phyloP scores from a whole-genome alignment of 30 jellyfish, hydroid and myxozoan genomes.

The Aurelia sp. region DNA sequence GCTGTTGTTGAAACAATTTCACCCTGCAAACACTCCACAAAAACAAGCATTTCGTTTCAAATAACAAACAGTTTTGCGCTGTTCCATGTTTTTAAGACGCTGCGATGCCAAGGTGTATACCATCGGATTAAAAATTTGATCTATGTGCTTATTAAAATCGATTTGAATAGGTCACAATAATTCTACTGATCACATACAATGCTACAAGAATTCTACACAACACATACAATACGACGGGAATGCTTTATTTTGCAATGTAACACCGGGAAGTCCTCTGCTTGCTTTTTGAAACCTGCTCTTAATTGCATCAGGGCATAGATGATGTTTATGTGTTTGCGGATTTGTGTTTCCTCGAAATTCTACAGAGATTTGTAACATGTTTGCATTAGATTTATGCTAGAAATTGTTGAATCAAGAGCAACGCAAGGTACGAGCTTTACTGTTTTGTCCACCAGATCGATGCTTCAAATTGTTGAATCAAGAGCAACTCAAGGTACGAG shows the following conservation, averaged over 20 bases:
- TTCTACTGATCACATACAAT: background rate
- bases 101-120: background rate
- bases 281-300: conserved; percentile 17
- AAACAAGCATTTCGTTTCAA: background rate
- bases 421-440: too few species aligned
- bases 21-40: conserved; percentile 54
- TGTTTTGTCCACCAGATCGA: too few species aligned
- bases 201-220: conserved; percentile 11
- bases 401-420: too few species aligned
- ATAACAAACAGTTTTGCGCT: conserved; percentile 33
- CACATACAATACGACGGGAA: too few species aligned
- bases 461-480: too few species aligned
- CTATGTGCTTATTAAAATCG: conserved; percentile 16
- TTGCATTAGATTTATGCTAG: too few species aligned
- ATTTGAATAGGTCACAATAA: conserved; percentile 19
- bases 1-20: conserved; percentile 39
- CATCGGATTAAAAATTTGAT: conserved; percentile 29
- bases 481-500: too few species aligned
- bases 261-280: conserved; percentile 23
- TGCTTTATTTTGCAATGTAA: background rate
- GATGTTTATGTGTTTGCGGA: conserved; percentile 32
- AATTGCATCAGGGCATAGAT: background rate
- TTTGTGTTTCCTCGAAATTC: conserved; percentile 21
- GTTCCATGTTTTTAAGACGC: conserved; percentile 16
- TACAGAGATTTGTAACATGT: background rate